These are phyloP conservation scores for Choloepus hoffmanni DNA, from an alignment of 2,113 vertebrate species.

Conservation along the genomic window DNA sequence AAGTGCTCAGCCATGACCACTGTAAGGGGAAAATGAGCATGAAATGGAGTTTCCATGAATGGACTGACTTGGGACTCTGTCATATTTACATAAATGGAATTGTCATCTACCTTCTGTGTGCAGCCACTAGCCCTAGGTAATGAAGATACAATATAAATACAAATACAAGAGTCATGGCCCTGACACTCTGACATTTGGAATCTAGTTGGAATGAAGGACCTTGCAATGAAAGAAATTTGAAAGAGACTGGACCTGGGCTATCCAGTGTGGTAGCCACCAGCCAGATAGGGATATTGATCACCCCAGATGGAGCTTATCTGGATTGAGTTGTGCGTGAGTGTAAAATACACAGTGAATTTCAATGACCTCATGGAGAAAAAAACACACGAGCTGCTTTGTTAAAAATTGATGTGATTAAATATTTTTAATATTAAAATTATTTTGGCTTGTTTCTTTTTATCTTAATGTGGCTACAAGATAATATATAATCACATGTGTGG, in stretches of 20 bases:
- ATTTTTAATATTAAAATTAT: not conserved
- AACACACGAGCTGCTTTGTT: not conserved
- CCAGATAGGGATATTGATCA: fast-evolving
- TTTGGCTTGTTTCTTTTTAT: not conserved
- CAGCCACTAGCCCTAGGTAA: fast-evolving
- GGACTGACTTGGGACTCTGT: not conserved
- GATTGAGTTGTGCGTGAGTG: not conserved
- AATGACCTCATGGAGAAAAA: not conserved
- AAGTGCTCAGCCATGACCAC: not conserved
- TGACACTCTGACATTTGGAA: too few relatives aligned
- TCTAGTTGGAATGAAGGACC: not conserved
- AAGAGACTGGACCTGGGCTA: too few relatives aligned
- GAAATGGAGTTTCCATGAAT: fast-evolving
- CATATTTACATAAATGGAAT: fast-evolving
- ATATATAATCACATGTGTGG: not conserved
- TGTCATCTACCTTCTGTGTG: fast-evolving
- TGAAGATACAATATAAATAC: not conserved
- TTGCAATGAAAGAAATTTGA: not conserved
- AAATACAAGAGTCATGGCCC: not conserved
- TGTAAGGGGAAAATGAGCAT: not conserved
- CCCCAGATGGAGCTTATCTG: not conserved
- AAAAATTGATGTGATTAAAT: not conserved
- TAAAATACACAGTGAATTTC: not conserved
- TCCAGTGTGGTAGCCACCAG: too few relatives aligned
- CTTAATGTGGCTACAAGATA: not conserved